Percentiles rank a stretch among this genome's conserved stretches.
Conservation (phyloP, 35 echinoderm and acorn worm species). For the Heliocidaris tuberculata region DNA sequence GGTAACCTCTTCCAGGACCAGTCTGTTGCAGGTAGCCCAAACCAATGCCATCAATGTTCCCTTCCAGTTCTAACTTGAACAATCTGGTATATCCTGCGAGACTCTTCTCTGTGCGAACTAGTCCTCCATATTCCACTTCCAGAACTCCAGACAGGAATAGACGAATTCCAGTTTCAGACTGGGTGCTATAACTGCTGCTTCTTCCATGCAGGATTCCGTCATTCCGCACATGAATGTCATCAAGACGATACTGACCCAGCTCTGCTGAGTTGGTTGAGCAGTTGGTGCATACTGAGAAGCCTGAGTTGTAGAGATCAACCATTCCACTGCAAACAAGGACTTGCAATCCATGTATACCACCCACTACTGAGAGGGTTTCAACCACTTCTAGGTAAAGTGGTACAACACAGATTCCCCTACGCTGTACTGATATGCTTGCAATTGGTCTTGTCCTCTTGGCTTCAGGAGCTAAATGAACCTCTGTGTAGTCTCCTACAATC, state of each 20-base stretch:
- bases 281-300: constrained; percentile 75
- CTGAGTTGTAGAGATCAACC: constrained; percentile 48
- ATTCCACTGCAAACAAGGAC: constrained; percentile 44
- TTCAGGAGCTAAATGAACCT: constrained; percentile 48
- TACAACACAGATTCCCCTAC: constrained; percentile 45
- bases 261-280: constrained; percentile 65
- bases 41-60: constrained; percentile 45
- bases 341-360: constrained; percentile 72
- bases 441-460: constrained; percentile 45
- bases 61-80: constrained; percentile 57
- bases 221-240: constrained; percentile 37
- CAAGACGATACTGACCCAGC: constrained; percentile 69
- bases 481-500: background rate
- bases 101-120: constrained; percentile 37
- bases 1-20: constrained; percentile 59
- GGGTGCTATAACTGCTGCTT: constrained; percentile 24
- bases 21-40: constrained; percentile 47
- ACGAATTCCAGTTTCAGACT: constrained; percentile 26
- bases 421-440: constrained; percentile 40
- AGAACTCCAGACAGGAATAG: constrained; percentile 50
- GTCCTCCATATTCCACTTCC: constrained; percentile 69
- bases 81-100: constrained; percentile 51
- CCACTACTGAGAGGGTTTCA: constrained; percentile 33
- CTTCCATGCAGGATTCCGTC: constrained; percentile 47
- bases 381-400: constrained; percentile 44